Evolutionary conservation across 2,888 invertebrate species (phyloP).

Genomic region (Troides aeacus): DNA sequence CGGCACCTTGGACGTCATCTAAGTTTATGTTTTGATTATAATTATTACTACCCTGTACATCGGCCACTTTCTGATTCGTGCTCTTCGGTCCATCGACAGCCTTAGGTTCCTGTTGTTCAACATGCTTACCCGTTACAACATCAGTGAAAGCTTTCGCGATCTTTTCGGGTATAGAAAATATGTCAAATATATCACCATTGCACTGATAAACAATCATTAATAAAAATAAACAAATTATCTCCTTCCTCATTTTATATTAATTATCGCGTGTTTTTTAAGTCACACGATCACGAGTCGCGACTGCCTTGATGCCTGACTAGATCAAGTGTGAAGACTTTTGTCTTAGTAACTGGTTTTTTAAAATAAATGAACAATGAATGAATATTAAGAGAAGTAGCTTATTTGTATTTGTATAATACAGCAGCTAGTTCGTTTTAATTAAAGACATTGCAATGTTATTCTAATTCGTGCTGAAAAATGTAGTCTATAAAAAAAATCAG

Average conservation of each 20-base stretch:
- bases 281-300: background rate
- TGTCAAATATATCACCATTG: background rate
- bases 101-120: background rate
- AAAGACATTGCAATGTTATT: no score
- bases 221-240: slow-evolving; percentile 4
- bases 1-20: slow-evolving; percentile 5
- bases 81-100: background rate
- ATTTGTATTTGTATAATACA: no score
- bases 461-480: no score
- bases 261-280: background rate
- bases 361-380: background rate
- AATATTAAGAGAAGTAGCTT: no score
- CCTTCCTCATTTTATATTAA: slow-evolving; percentile 12
- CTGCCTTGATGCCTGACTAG: background rate
- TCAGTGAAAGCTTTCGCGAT: slow-evolving; percentile 7
- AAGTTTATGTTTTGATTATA: slow-evolving; percentile 20
- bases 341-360: background rate
- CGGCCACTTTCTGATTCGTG: slow-evolving; percentile 13
- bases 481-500: no score
- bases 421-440: no score
- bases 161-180: slow-evolving; percentile 5
- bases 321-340: background rate
- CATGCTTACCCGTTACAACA: background rate
- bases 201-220: slow-evolving; percentile 13
- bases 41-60: slow-evolving; percentile 20